These are phyloP conservation scores for Catharus fuscescens DNA, from an alignment of 2,113 vertebrate species.

Conservation along the genomic window DNA sequence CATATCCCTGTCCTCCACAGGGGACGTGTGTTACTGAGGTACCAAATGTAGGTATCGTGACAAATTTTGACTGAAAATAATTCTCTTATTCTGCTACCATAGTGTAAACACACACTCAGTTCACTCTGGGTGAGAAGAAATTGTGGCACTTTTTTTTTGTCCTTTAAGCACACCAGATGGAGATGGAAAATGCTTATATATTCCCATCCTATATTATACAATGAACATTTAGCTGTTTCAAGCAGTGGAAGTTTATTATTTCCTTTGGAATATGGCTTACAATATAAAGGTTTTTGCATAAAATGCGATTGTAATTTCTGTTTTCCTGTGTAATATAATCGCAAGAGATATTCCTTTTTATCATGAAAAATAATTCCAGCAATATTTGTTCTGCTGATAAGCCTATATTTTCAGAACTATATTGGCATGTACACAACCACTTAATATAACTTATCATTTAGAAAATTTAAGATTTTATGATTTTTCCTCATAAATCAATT, in stretches of 20 bases:
- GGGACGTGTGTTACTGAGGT: neutral
- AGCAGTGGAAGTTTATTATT: neutral
- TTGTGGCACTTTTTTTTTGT: neutral
- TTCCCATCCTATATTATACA: neutral
- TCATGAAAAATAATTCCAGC: neutral
- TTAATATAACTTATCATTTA: neutral
- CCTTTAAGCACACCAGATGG: neutral
- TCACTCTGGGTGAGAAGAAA: neutral
- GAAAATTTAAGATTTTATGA: neutral
- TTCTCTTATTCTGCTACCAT: neutral
- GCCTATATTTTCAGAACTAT: neutral
- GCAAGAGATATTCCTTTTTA: neutral
- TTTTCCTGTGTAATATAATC: neutral
- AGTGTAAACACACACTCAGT: neutral
- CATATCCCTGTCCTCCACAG: fast-evolving
- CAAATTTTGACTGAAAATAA: neutral
- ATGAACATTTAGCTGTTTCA: neutral
- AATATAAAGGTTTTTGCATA: neutral
- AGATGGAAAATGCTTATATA: neutral
- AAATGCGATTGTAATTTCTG: neutral
- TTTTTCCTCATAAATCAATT: neutral
- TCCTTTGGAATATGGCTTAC: neutral
- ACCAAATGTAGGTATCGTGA: neutral
- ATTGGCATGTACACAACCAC: neutral
- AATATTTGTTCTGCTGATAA: neutral